Percentiles rank a stretch among this genome's conserved stretches.
Evolutionary conservation across 2,888 invertebrate species (phyloP).

Genomic region (Parnassius orleans): DNA sequence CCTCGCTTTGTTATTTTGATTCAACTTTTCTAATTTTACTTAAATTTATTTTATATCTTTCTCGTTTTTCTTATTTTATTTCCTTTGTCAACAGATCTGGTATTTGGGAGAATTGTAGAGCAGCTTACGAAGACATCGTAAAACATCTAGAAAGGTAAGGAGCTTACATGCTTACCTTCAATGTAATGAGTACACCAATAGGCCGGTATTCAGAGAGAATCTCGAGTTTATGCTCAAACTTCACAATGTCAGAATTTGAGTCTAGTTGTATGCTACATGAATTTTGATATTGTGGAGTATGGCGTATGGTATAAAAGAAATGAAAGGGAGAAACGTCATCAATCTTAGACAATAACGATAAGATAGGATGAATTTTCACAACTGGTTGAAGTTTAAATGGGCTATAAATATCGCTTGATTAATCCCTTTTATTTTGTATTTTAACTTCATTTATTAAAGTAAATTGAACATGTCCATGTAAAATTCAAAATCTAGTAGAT

Average conservation of each 20-base stretch:
- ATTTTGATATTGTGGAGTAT: too few relatives aligned
- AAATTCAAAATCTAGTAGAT: neutral
- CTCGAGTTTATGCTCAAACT: too few relatives aligned
- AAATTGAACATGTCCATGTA: neutral
- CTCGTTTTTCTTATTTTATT: constrained; percentile 65
- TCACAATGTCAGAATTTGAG: too few relatives aligned
- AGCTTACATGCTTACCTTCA: constrained; percentile 32
- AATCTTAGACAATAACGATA: neutral
- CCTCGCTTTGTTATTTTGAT: constrained; percentile 34
- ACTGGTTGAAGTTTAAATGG: constrained; percentile 3
- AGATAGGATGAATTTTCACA: neutral
- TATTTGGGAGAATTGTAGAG: constrained; percentile 97
- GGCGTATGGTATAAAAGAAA: too few relatives aligned
- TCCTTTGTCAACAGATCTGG: constrained; percentile 86
- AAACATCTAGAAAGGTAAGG: constrained; percentile 96
- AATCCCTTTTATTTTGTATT: neutral
- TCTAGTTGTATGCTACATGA: too few relatives aligned
- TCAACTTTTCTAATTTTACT: constrained; percentile 40
- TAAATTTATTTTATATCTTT: constrained; percentile 44
- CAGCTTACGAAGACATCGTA: constrained; percentile 96
- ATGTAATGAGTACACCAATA: neutral
- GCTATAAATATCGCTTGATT: constrained; percentile 1
- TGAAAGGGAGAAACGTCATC: neutral
- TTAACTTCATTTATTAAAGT: neutral
- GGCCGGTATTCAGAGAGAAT: too few relatives aligned